A percentile compares a stretch with the other conserved stretches of the same genome.
These are phyloP conservation scores for Hippoglossus hippoglossus DNA, from an alignment of 2,797 vertebrate species.

Conservation along the genomic window DNA sequence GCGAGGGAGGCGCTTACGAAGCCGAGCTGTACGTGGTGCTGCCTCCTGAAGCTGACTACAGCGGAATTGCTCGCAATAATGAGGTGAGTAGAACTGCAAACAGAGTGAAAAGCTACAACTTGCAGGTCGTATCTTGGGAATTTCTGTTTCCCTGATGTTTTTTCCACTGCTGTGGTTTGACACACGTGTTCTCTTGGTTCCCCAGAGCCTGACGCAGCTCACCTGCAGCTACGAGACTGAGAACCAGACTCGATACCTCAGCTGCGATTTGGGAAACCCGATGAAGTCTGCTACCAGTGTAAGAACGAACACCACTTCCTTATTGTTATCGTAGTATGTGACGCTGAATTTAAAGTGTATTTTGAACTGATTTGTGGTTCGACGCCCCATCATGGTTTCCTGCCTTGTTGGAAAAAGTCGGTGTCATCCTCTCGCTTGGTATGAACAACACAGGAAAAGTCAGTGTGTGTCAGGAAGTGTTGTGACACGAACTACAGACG, in stretches of 20 bases:
- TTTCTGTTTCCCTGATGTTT: neutral
- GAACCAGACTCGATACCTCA: conserved; percentile 90
- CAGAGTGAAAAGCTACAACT: neutral
- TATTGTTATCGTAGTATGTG: neutral
- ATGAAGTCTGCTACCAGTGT: conserved; percentile 92
- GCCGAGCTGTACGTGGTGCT: conserved; percentile 91
- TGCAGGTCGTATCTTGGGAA: neutral
- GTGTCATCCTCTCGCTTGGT: neutral
- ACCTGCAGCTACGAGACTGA: conserved; percentile 89
- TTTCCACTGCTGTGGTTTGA: conserved; percentile 20
- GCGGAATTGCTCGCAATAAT: conserved; percentile 89
- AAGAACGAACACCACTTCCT: conserved; percentile 70
- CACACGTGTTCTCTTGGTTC: conserved; percentile 3
- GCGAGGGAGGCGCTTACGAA: conserved; percentile 94
- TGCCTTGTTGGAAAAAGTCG: conserved; percentile 22
- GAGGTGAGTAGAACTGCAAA: conserved; percentile 82
- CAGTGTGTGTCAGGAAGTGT: conserved; percentile 53
- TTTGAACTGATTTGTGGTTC: too few species aligned
- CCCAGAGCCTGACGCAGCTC: conserved; percentile 90
- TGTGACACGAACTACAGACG: conserved; percentile 65
- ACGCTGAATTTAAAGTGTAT: too few species aligned
- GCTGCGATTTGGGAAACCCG: conserved; percentile 95
- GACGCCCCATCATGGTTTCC: conserved; percentile 17
- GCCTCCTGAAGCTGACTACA: conserved; percentile 92
- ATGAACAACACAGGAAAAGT: conserved; percentile 55